Evolutionary conservation across 2,113 vertebrate species (phyloP), one percentile per base, ranked within the genome.

Genomic region (Pedetes capensis): DNA sequence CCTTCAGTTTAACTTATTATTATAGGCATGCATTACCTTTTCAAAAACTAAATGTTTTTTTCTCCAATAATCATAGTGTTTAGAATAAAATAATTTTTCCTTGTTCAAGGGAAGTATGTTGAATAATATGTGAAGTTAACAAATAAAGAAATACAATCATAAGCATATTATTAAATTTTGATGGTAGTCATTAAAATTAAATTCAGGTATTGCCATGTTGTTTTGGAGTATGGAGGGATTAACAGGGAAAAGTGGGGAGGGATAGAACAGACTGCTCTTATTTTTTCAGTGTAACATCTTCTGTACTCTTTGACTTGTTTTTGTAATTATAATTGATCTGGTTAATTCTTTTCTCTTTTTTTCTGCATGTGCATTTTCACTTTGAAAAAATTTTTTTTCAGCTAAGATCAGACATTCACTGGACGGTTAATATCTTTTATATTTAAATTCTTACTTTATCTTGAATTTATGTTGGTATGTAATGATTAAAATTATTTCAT

Each of bases 401-500:
- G 27, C 59, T 89, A n/a, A 69, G 53, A 80, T 66, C 55, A 79
- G 20, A 66, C 74, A n/a, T 42, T 91, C 69, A 71, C 69, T 83
- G 72, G 69, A 57, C 57, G 17, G 32, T 61, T 72, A 68, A 6
- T 93, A 47, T 51, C 84, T 87, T 88, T 66, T 49, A 12, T 76
- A 42, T 69, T 72, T 96, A 87, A 66, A 80, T 55, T 2, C 57
- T 64, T 75, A 66, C n/a, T 80, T 74, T n/a, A 42, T 92, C 71
- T 81, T 92, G 55, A 94, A 69, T 82, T 93, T 69, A 76, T 79
- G 83, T 51, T 75, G 34, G 17, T 44, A 71, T 75, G 3, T 95
- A 97, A 96, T 34, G 61, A 69, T 49, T 32, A 10, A 57, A 29
- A 59, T 63, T 63, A 16, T 97, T 53, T 91, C 81, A 44, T 98